Evolutionary conservation across 1,140 invertebrate genomes (phyloP).

Genomic region (Bombus ignitus): DNA sequence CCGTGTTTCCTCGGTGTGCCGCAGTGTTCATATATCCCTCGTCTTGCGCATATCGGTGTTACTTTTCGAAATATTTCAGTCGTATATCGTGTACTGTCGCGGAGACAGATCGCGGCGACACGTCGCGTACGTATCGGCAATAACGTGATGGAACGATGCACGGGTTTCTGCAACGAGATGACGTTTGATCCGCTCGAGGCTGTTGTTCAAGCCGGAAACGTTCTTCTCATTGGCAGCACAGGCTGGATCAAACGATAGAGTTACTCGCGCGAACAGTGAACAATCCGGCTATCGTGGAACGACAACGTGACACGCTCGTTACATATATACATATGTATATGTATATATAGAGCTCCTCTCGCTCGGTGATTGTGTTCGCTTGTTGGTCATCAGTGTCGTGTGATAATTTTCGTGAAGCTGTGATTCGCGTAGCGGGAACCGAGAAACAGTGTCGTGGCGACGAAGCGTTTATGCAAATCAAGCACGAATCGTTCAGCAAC

Average conservation of each 20-base stretch:
- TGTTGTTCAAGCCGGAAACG: conserved; percentile 4
- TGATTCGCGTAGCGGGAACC: conserved; percentile 1
- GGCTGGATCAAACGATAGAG: neutral
- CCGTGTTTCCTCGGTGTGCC: conserved; percentile 8
- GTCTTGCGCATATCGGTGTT: neutral
- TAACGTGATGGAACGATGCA: conserved; percentile 8
- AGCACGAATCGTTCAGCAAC: neutral
- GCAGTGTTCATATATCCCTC: conserved; percentile 1
- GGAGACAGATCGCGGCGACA: neutral
- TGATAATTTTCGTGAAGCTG: conserved; percentile 4
- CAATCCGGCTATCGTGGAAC: no score
- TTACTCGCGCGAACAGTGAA: conserved; percentile 19
- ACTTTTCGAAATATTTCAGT: neutral
- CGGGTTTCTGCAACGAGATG: neutral
- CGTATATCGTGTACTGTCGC: neutral
- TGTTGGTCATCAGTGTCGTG: conserved; percentile 39
- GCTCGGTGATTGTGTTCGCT: neutral
- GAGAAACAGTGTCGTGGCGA: neutral
- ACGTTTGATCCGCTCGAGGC: conserved; percentile 16
- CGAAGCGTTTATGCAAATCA: neutral
- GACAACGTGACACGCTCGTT: conserved; percentile 3
- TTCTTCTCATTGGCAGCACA: neutral
- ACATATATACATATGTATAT: neutral
- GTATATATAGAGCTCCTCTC: neutral
- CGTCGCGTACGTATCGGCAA: neutral